Evolutionary conservation across 2,113 vertebrate species (phyloP), one percentile per base, ranked within the genome.

Genomic region (Actenoides lindsayi): DNA sequence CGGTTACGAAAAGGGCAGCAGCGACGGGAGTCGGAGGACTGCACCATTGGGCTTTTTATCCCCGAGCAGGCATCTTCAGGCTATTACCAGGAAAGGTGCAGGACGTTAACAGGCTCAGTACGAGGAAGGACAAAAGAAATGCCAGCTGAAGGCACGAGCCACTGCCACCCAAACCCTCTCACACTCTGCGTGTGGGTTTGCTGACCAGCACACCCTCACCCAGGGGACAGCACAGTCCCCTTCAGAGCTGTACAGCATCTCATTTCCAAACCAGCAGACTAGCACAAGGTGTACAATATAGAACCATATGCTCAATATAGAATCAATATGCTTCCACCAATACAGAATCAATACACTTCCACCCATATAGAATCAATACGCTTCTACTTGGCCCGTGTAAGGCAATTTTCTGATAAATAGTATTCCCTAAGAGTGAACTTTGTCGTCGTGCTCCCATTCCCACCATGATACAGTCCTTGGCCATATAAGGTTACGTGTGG

Each of bases 161-260:
- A 74, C n/a, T 57, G 59, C 65, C 48, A 81, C 14, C 27, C 56
- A 76, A 87, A 60, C 27, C 20, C 37, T 62, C 33, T 68, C 5
- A 59, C 2, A 5, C 13, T 44, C 41, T 20, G 11, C 3, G 0
- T 5, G 3, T 12, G 23, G 11, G 5, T 2, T 41, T 57, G 44
- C 50, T 78, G 54, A 84, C 1, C 1, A 78, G 60, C 2, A 2
- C 1, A 4, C 9, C 11, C n/a, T 82, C 39, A 21, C 7, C 25
- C 30, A 1, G 0, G 71, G 1, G 1, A 73, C 9, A 69, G 19
- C 39, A 62, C 4, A 0, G 39, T 18, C 48, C 87, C 46, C 70
- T 86, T 51, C 59, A 67, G 20, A 87, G 41, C 7, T 8, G 1
- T 41, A 63, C 3, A 74, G 50, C 19, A 78, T 27, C 39, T 37